phyloP scores from a whole-genome alignment of 2,797 vertebrate genomes.

The Chrysocyon brachyurus region DNA sequence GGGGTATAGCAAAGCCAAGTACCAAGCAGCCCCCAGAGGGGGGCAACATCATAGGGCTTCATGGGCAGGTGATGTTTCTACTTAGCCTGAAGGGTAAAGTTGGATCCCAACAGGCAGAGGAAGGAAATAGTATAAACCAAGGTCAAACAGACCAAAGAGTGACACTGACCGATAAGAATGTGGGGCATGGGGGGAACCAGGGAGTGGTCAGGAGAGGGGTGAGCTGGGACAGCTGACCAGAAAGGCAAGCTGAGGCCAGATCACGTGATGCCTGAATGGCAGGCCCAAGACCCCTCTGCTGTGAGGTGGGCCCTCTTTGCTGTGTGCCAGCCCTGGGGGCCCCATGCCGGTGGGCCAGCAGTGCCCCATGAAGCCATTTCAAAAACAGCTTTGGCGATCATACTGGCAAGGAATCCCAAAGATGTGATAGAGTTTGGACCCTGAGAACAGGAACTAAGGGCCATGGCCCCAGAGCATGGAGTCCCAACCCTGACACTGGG shows the following conservation, averaged over 20 bases:
- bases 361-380: neutral
- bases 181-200: neutral
- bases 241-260: neutral
- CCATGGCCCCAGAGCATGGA: neutral
- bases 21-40: neutral
- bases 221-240: neutral
- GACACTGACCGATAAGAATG: neutral
- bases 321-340: neutral
- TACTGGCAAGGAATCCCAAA: neutral
- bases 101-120: neutral
- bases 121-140: neutral
- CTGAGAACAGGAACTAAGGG: neutral
- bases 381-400: neutral
- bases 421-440: neutral
- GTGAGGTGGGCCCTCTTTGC: neutral
- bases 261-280: rapidly evolving
- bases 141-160: neutral
- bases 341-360: rapidly evolving
- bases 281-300: neutral
- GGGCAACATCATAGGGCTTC: neutral
- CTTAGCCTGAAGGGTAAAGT: neutral
- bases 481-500: too few species aligned
- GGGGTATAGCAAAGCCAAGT: neutral
- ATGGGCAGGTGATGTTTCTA: rapidly evolving
- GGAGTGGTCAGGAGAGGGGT: rapidly evolving